These are phyloP conservation scores for Scolopax bukidnonensis DNA, from an alignment of 2,797 vertebrate genomes.

Conservation along the genomic window DNA sequence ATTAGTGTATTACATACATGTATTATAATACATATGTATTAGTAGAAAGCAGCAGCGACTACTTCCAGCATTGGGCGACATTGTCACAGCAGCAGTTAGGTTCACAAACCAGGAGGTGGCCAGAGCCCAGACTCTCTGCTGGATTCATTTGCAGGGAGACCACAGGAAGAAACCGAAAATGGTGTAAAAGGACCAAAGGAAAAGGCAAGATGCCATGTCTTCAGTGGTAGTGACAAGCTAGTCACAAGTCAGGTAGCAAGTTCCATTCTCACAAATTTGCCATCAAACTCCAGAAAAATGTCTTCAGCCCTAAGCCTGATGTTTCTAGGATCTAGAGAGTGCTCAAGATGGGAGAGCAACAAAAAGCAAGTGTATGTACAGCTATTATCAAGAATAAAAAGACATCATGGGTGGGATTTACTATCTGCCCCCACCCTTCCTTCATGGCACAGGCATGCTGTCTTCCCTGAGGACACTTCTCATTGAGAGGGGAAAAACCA, in stretches of 20 bases:
- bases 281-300: not conserved
- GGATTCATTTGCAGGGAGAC: not conserved
- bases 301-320: not conserved
- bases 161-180: not conserved
- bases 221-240: not conserved
- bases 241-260: not conserved
- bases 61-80: not conserved
- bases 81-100: not conserved
- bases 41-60: not conserved
- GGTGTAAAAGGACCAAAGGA: not conserved
- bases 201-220: fast-evolving
- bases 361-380: not conserved
- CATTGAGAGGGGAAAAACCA: not conserved
- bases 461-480: not conserved
- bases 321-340: not conserved
- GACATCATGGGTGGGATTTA: not conserved
- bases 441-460: not conserved
- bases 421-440: not conserved
- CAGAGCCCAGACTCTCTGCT: not conserved
- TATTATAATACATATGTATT: not conserved
- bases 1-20: too few relatives aligned
- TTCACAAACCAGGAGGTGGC: not conserved
- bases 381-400: not conserved
- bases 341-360: not conserved
- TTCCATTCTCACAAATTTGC: not conserved